Evolutionary conservation across 2,888 invertebrate species (phyloP).

Genomic region (Steinernema hermaphroditum): DNA sequence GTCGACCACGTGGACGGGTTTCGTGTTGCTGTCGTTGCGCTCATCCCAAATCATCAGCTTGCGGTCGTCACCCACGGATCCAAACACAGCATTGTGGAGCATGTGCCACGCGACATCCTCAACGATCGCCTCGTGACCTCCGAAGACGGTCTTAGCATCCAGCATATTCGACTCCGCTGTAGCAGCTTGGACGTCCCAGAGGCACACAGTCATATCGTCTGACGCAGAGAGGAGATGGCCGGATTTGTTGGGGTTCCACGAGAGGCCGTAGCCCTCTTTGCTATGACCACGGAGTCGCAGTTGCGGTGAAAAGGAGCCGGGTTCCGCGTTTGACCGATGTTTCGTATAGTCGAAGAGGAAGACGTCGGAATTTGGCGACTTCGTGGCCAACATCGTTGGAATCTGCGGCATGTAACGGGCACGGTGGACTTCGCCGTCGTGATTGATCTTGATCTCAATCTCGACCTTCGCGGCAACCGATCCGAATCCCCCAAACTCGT

Average conservation of each 20-base stretch:
- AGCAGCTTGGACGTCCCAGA: conserved; percentile 98
- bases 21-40: conserved; percentile 89
- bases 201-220: conserved; percentile 88
- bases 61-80: conserved; percentile 98
- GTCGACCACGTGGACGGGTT: conserved; percentile 96
- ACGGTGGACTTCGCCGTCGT: conserved; percentile 97
- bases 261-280: conserved; percentile 88
- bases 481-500: conserved; percentile 99
- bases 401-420: conserved; percentile 99
- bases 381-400: conserved; percentile 98
- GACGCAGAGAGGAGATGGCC: conserved; percentile 92
- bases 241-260: conserved; percentile 97
- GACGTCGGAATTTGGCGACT: conserved; percentile 97
- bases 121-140: conserved; percentile 88
- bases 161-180: conserved; percentile 91
- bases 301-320: conserved; percentile 97
- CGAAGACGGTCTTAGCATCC: conserved; percentile 96
- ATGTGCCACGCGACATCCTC: conserved; percentile 98
- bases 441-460: conserved; percentile 99
- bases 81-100: conserved; percentile 93
- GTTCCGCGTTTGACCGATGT: conserved; percentile 88
- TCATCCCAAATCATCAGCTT: conserved; percentile 98
- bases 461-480: conserved; percentile 98
- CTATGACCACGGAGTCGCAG: conserved; percentile 89
- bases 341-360: conserved; percentile 99